Percentiles rank a stretch among this genome's conserved stretches.
Evolutionary conservation across 1,140 invertebrate species (phyloP).

Genomic region (Bilobella aurantiaca): DNA sequence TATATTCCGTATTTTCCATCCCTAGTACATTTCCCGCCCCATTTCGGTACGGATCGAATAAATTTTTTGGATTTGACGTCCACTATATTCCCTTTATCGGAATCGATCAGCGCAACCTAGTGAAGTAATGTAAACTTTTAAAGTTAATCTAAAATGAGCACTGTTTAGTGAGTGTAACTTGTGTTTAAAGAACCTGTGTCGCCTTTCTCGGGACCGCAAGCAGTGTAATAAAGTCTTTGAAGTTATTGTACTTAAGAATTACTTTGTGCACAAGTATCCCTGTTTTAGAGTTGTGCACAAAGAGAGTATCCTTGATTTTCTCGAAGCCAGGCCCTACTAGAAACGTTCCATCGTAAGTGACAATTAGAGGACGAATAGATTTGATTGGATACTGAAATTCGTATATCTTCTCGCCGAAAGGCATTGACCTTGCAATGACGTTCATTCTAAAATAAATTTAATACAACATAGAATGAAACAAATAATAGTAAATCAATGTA

Average conservation of each 20-base stretch:
- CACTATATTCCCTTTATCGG: slow-evolving; percentile 77
- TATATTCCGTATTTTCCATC: slow-evolving; percentile 87
- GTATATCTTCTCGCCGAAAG: slow-evolving; percentile 60
- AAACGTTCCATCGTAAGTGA: slow-evolving; percentile 68
- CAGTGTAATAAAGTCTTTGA: slow-evolving; percentile 31
- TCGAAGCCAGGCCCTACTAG: slow-evolving; percentile 68
- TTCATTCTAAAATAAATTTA: slow-evolving; percentile 19
- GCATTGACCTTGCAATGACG: slow-evolving; percentile 40
- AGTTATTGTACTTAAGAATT: slow-evolving; percentile 53
- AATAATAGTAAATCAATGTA: too few relatives aligned
- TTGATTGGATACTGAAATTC: slow-evolving; percentile 66
- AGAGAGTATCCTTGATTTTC: slow-evolving; percentile 72
- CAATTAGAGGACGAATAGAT: slow-evolving; percentile 59
- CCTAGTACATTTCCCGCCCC: slow-evolving; percentile 68
- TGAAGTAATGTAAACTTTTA: too few relatives aligned
- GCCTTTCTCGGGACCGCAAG: slow-evolving; percentile 26
- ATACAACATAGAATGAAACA: not conserved
- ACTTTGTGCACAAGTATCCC: slow-evolving; percentile 70
- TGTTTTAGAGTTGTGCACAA: slow-evolving; percentile 70
- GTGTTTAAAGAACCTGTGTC: slow-evolving; percentile 22
- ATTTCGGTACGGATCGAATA: slow-evolving; percentile 64
- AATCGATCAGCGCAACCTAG: slow-evolving; percentile 75
- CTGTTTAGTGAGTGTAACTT: not conserved
- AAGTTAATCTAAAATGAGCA: too few relatives aligned
- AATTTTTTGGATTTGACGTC: slow-evolving; percentile 71